Evolutionary conservation across 2,797 vertebrate genomes (phyloP).

Genomic region (Fratercula arctica): DNA sequence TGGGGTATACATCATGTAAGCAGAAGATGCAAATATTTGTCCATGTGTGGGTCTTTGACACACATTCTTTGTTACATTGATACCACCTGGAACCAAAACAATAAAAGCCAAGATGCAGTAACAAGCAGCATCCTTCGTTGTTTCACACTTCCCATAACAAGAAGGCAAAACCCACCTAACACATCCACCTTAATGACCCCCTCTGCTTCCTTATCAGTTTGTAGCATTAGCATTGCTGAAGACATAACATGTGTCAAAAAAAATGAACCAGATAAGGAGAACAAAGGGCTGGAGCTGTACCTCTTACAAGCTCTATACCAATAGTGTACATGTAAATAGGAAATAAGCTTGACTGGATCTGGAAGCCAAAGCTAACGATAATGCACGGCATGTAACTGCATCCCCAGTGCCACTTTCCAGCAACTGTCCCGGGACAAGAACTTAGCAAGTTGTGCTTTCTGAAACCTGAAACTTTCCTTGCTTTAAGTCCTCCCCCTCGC

Average conservation of each 20-base stretch:
- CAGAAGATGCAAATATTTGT: neutral
- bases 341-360: neutral
- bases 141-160: neutral
- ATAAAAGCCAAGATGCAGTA: neutral
- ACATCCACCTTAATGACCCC: neutral
- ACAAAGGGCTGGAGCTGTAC: neutral
- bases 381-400: neutral
- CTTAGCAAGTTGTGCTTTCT: neutral
- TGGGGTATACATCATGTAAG: neutral
- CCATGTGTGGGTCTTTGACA: neutral
- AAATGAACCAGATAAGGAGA: neutral
- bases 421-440: neutral
- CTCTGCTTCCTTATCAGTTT: neutral
- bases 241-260: neutral
- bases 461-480: neutral
- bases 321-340: neutral
- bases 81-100: neutral
- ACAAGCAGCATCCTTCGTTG: neutral
- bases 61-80: neutral
- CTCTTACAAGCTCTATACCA: neutral
- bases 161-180: neutral
- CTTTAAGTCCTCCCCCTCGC: neutral
- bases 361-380: neutral
- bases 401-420: neutral
- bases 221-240: neutral